Conservation (phyloP, 2,113 vertebrate genomes). For the Gnathonemus echidnorhynchus region DNA sequence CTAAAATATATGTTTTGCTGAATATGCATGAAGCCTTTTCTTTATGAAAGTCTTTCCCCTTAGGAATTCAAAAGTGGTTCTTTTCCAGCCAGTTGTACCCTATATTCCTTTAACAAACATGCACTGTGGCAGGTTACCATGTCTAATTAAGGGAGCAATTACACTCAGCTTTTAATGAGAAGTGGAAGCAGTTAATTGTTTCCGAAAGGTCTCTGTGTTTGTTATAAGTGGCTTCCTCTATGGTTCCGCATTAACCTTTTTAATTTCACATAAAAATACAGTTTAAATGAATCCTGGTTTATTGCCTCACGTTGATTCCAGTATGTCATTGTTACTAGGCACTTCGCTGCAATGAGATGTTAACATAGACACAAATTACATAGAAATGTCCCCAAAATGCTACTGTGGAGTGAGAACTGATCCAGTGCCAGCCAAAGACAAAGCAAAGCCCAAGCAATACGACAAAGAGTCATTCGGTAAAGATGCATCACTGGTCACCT, state of each 20-base stretch:
- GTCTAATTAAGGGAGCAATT: slow-evolving; percentile 35
- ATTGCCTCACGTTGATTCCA: background rate
- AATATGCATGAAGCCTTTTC: background rate
- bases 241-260: slow-evolving; percentile 31
- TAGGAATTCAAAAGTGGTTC: slow-evolving; percentile 4
- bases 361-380: background rate
- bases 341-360: background rate
- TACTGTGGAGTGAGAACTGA: background rate
- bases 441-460: background rate
- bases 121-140: slow-evolving; percentile 18
- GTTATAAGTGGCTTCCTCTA: slow-evolving; percentile 37
- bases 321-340: background rate
- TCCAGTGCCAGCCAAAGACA: background rate
- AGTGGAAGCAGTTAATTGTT: slow-evolving; percentile 34
- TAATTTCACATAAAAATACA: slow-evolving; percentile 31
- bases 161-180: slow-evolving; percentile 32
- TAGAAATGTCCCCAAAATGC: background rate
- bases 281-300: background rate
- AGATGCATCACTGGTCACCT: background rate
- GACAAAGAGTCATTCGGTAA: background rate
- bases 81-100: slow-evolving; percentile 16
- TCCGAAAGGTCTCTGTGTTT: slow-evolving; percentile 29
- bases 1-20: background rate
- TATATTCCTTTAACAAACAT: slow-evolving; percentile 22
- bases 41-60: background rate